Base-by-base conservation (phyloP, 2,888 invertebrate genomes). In the Lycaena phlaeas region DNA sequence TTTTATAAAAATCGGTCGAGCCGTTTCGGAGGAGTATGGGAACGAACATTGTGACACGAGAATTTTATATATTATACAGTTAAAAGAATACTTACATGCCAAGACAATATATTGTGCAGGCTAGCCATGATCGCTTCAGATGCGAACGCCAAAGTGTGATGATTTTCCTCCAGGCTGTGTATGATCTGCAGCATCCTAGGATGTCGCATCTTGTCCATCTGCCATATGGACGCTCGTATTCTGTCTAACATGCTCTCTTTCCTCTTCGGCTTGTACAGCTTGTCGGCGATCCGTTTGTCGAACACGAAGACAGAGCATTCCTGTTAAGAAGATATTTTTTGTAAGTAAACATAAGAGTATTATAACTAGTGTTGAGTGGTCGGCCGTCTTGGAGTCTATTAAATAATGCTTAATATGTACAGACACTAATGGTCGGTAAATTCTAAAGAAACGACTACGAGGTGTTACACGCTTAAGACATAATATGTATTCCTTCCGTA, bases 291-390 rank as follows among this genome's bases (percentile, higher is more conserved):
- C 50, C 93, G 90, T 71, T 97, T 97, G 75, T 97, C 97, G 70
- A 97, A 96, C 42, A 96, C 87, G 78, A 97, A 97, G 49, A 97
- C 91, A 0, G 97, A 96, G 48, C 94, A 95, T 77, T 95, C 96
- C 97, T 97, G 87, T 31, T 10, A 42, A 46, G 34, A 17, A 46
- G 38, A 36, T 3, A 6, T n/a, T 2, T 2, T 10, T 14, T n/a
- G n/a, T 14, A 3, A 22, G 10, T 31, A 11, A 17, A 4, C n/a
- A n/a, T n/a, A n/a, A n/a, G n/a, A n/a, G n/a, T n/a, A n/a, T n/a
- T n/a, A n/a, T n/a, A n/a, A n/a, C n/a, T n/a, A n/a, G n/a, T n/a
- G n/a, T n/a, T n/a, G n/a, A n/a, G n/a, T n/a, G n/a, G n/a, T n/a
- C n/a, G n/a, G n/a, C n/a, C n/a, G n/a, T n/a, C n/a, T n/a, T n/a